phyloP scores from a whole-genome alignment of 2,113 vertebrate species.

The Spheniscus mendiculus region DNA sequence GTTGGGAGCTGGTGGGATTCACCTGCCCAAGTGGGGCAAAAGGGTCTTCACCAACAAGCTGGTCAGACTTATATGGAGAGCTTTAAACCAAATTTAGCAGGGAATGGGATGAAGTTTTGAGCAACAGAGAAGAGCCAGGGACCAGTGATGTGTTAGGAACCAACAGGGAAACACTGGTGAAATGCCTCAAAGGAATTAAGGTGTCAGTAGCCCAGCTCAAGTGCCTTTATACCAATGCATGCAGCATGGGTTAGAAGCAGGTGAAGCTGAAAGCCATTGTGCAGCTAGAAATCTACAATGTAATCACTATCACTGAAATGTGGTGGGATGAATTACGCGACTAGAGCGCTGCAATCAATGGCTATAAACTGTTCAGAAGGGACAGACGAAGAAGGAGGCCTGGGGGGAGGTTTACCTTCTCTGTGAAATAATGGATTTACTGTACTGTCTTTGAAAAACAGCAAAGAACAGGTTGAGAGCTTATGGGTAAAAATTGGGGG shows the following conservation, averaged over 20 bases:
- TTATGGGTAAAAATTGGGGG: not conserved
- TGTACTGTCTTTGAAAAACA: not conserved
- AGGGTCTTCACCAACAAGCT: not conserved
- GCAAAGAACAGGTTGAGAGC: not conserved
- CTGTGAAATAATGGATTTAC: not conserved
- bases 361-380: not conserved
- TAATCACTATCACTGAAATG: not conserved
- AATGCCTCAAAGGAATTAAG: not conserved
- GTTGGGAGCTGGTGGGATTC: not conserved
- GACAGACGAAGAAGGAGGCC: not conserved
- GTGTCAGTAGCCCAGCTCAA: not conserved
- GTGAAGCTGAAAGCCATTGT: not conserved
- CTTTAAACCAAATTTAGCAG: not conserved
- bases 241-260: not conserved
- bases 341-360: not conserved
- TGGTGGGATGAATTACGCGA: not conserved
- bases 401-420: not conserved
- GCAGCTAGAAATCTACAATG: not conserved
- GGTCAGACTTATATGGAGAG: not conserved
- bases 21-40: not conserved
- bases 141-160: not conserved
- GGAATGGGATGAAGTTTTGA: not conserved
- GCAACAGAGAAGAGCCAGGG: not conserved
- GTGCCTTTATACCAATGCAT: not conserved
- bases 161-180: not conserved